Evolutionary conservation across 2,888 invertebrate genomes (phyloP), one percentile per base, ranked within the genome.

Genomic region (Hetaerina titia): DNA sequence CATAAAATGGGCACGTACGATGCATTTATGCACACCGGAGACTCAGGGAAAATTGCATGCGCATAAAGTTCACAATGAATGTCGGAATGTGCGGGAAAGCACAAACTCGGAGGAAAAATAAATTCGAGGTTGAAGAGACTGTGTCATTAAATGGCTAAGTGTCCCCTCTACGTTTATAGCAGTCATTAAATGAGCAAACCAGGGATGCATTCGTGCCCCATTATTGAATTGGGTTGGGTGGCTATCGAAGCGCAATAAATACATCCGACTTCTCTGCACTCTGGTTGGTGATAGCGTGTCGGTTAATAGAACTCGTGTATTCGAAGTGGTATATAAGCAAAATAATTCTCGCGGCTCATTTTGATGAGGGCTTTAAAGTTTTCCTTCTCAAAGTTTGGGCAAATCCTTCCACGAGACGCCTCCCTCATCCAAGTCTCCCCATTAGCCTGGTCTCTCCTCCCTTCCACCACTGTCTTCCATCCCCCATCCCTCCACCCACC

Each of bases 171-270:
- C 81, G 81, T 81, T 81, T 81, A 81, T 81, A 81, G 81, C 81
- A 31, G 81, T 81, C 81, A 22, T 81, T 81, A 81, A 81, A 81
- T 81, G 25, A 31, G 81, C 31, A 31, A 81, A 31, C 81, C 81
- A 81, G 25, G 81, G 81, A 81, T 81, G 31, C 31, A 31, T 81
- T 81, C 81, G 81, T 81, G 25, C 25, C 81, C 81, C 81, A 81
- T 81, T 81, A 81, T 81, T 81, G 81, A 81, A 81, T 25, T 81
- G 31, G 81, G 22, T 81, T 81, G 13, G 25, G 31, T 81, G 81
- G 31, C 81, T 31, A 81, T 81, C 81, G 81, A 81, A 31, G 81
- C 81, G 81, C 81, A 81, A 81, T 81, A 81, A 81, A 81, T 81
- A 81, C 81, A 81, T 81, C 81, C 81, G 15, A 81, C 25, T 81